Percentiles rank a stretch among this genome's conserved stretches.
phyloP scores from a whole-genome alignment of 2,113 vertebrate genomes.

The Collichthys lucidus region DNA sequence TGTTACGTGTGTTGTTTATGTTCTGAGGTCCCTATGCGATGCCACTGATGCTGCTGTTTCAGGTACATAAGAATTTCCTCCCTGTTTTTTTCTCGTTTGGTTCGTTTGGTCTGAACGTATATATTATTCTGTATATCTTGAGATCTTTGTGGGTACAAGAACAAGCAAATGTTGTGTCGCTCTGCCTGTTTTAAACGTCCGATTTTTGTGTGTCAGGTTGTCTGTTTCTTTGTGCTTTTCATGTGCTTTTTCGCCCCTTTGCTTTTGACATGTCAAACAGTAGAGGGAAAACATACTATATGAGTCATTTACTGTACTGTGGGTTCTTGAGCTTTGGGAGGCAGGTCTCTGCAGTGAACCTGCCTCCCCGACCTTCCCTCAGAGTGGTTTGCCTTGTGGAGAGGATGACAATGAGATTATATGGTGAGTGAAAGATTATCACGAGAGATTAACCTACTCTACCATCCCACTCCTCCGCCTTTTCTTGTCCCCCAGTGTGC shows the following conservation, averaged over 20 bases:
- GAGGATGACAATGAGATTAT: conserved; percentile 30
- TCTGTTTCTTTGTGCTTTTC: conserved; percentile 67
- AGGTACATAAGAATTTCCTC: conserved; percentile 65
- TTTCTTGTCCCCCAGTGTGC: conserved; percentile 43
- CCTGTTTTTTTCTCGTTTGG: conserved; percentile 68
- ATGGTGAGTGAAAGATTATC: conserved; percentile 28
- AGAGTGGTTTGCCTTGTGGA: conserved; percentile 50
- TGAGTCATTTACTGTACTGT: conserved; percentile 36
- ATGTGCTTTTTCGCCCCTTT: conserved; percentile 47
- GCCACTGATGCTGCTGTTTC: conserved; percentile 83
- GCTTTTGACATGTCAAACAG: conserved; percentile 51
- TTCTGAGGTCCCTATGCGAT: conserved; percentile 72
- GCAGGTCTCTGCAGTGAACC: conserved; percentile 27
- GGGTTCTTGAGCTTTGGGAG: conserved; percentile 49
- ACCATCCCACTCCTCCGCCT: conserved; percentile 28
- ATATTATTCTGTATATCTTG: conserved; percentile 76
- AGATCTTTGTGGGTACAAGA: conserved; percentile 75
- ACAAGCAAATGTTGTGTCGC: conserved; percentile 74
- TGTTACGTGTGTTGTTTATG: conserved; percentile 78
- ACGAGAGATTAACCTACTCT: conserved; percentile 36
- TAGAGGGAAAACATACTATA: conserved; percentile 43
- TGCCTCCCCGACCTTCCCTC: conserved; percentile 25
- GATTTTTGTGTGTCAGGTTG: conserved; percentile 62
- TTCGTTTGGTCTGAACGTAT: conserved; percentile 70
- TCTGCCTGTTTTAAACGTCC: conserved; percentile 72